Conservation (phyloP, 2,888 invertebrate species). For the Salpingus planirostris region DNA sequence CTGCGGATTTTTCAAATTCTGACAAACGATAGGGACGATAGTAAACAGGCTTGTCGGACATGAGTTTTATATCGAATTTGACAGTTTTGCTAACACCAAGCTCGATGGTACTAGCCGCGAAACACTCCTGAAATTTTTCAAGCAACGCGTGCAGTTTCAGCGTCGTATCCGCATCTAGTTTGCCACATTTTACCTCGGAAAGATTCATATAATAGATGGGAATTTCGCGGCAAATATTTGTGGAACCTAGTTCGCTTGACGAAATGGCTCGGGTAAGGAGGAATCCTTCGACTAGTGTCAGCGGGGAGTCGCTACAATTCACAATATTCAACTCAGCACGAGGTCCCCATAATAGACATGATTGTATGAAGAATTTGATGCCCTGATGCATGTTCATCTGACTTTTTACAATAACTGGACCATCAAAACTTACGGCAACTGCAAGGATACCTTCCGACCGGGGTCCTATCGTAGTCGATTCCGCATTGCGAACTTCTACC, state of each 20-base stretch:
- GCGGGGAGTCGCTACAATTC: not conserved
- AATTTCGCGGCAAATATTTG: too few relatives aligned
- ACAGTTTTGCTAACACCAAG: slow-evolving; percentile 11
- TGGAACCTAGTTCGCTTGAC: too few relatives aligned
- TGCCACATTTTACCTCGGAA: too few relatives aligned
- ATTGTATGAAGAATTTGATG: not conserved
- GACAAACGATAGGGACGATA: slow-evolving; percentile 24
- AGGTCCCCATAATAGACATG: not conserved
- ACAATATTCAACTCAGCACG: not conserved
- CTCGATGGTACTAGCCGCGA: slow-evolving; percentile 13
- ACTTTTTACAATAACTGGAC: not conserved
- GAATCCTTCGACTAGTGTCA: not conserved
- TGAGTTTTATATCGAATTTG: slow-evolving; percentile 21
- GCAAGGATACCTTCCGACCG: not conserved
- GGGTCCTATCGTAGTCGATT: not conserved
- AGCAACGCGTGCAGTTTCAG: not conserved
- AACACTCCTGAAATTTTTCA: slow-evolving; percentile 2
- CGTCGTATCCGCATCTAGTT: not conserved
- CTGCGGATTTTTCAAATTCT: slow-evolving; percentile 15
- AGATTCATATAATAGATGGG: too few relatives aligned
- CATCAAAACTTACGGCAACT: not conserved
- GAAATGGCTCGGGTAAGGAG: not conserved
- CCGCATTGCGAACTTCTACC: not conserved
- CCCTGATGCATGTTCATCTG: not conserved
- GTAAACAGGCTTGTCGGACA: slow-evolving; percentile 16